Percentiles rank a stretch among this genome's conserved stretches.
phyloP scores from a whole-genome alignment of 1,140 invertebrate species.

The Drosophila tsacasi region DNA sequence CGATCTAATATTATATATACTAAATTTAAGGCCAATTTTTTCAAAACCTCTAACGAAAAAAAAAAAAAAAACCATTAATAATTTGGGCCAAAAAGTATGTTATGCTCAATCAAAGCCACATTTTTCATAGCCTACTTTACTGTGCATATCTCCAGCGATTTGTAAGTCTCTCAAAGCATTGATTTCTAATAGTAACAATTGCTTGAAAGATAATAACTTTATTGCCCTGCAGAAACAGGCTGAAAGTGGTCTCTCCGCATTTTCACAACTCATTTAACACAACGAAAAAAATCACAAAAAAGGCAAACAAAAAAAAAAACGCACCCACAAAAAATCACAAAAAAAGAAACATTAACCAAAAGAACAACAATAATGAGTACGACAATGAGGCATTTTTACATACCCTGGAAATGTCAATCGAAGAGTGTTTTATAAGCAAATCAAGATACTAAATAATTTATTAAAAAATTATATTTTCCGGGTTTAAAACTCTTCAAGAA shows the following conservation, averaged over 20 bases:
- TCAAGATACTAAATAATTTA: too few species aligned
- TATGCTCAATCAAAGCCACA: too few species aligned
- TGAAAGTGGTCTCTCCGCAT: conserved; percentile 54
- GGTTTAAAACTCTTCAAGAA: neutral
- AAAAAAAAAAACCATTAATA: too few species aligned
- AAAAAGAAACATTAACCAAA: conserved; percentile 40
- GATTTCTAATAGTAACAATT: neutral
- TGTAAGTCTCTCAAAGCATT: neutral
- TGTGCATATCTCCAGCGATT: neutral
- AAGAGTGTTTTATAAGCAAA: neutral
- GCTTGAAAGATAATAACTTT: neutral
- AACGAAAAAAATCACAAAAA: neutral
- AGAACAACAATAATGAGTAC: conserved; percentile 30
- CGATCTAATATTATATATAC: too few species aligned
- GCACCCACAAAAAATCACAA: neutral
- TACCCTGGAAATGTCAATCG: neutral
- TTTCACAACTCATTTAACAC: conserved; percentile 81
- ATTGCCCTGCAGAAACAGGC: neutral
- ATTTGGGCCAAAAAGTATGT: too few species aligned
- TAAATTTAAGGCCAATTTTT: too few species aligned
- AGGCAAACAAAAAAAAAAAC: neutral
- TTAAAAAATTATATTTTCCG: too few species aligned
- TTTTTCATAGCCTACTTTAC: neutral
- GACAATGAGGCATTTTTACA: conserved; percentile 37
- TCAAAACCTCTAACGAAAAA: too few species aligned